Base-by-base conservation (phyloP, 2,888 invertebrate genomes). In the Danaus chrysippus region DNA sequence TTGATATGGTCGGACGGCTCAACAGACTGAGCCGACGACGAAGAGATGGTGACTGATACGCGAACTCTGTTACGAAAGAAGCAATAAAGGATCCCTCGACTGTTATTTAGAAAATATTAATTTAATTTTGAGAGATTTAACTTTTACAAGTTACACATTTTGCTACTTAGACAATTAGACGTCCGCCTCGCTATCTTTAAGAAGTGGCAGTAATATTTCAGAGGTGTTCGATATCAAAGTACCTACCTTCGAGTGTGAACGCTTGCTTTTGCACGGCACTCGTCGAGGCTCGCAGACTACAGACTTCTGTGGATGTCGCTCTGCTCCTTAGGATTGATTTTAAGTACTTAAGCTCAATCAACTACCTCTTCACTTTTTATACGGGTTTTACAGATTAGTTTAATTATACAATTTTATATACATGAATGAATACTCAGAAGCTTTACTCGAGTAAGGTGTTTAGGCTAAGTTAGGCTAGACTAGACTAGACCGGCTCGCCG, bases 361-460 rank as follows among this genome's bases (percentile, higher is more conserved):
- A 82, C 86, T 90, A 91, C 90, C 90, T 90, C 90, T 90, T 89
- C 88, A 88, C 85, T 87, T 90, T 88, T 90, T 90, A 89, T 90
- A 90, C 90, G 91, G 91, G 90, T 91, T 90, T 84, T 90, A 89
- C 88, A 90, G 85, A 89, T 87, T 90, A 90, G 90, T 90, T 89
- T 89, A 91, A 91, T 90, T 90, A 90, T 91, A 91, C 90, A 91
- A 86, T 86, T 82, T 87, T 86, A 86, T 88, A 89, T 86, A 88
- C 87, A 88, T 82, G 84, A 89, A 85, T 82, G 74, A 91, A 91
- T 91, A 91, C 90, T 91, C 90, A 91, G 85, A 90, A 90, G 90
- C 90, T 91, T 90, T 89, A 90, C 89, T 88, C 79, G 87, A 83
- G 89, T 90, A 88, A 89, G 89, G 89, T 87, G 83, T 85, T 73